Evolutionary conservation across 37 sponge, comb jelly and placozoan species (phyloP).

Genomic region (Beroe forskalii): DNA sequence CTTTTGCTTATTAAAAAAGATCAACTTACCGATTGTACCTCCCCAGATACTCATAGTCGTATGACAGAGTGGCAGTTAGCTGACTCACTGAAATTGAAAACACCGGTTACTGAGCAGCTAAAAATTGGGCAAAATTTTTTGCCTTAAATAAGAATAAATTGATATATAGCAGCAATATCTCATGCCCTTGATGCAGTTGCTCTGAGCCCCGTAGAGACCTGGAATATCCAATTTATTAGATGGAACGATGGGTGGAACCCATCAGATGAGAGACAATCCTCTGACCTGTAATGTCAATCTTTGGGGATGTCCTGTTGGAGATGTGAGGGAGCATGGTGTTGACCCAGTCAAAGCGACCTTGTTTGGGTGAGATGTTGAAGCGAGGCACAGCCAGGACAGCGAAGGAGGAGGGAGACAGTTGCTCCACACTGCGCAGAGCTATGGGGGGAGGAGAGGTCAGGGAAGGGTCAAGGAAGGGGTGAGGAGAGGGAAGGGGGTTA

Average conservation of each 20-base stretch:
- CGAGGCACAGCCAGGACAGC: conserved; percentile 25
- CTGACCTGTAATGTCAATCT: conserved; percentile 30
- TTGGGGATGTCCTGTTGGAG: not conserved
- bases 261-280: no score
- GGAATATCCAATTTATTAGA: no score
- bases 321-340: not conserved
- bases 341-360: conserved; percentile 50
- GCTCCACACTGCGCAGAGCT: conserved; percentile 15
- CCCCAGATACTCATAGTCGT: conserved; percentile 58
- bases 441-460: not conserved
- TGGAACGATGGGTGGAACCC: no score
- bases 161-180: no score
- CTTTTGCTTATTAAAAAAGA: no score
- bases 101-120: no score
- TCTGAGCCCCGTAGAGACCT: no score
- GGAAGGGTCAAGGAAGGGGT: not conserved
- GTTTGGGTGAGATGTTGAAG: not conserved
- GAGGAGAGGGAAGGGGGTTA: not conserved
- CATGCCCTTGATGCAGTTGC: no score
- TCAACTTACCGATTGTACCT: conserved; percentile 23
- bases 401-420: conserved; percentile 14
- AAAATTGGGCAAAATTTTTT: no score
- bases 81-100: conserved; percentile 27
- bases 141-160: no score
- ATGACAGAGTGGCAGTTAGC: conserved; percentile 12